These are phyloP conservation scores for Dryoscopus gambensis DNA, from an alignment of 2,113 vertebrate species.

Conservation along the genomic window DNA sequence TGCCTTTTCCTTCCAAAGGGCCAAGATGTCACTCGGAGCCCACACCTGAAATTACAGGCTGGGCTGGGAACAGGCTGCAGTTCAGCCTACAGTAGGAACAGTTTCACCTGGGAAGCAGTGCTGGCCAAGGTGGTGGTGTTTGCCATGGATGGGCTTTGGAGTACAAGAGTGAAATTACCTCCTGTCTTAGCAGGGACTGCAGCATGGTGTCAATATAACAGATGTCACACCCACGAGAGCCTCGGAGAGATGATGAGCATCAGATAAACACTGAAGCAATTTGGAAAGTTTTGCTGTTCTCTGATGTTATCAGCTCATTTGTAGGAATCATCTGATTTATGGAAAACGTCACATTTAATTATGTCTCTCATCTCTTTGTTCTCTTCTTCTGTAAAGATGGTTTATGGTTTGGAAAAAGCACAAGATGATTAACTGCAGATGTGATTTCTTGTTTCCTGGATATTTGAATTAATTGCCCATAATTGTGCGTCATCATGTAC, in stretches of 20 bases:
- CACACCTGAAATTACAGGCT: neutral
- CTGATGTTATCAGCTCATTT: neutral
- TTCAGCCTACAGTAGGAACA: neutral
- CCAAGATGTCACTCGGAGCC: neutral
- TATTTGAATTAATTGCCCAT: conserved; percentile 29
- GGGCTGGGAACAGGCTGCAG: neutral
- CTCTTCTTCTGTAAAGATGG: neutral
- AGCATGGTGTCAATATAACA: neutral
- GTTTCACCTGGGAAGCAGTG: neutral
- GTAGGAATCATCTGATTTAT: conserved; percentile 4
- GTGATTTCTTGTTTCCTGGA: conserved; percentile 11
- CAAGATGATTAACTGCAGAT: conserved; percentile 42
- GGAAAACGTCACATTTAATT: conserved; percentile 33
- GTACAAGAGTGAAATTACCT: neutral
- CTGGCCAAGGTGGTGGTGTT: neutral
- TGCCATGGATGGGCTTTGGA: neutral
- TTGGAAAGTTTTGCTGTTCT: neutral
- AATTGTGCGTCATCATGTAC: neutral
- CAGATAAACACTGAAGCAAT: neutral
- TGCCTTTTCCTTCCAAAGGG: neutral
- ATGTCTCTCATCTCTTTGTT: neutral
- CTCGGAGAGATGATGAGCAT: neutral
- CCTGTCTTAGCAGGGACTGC: neutral
- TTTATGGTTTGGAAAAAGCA: conserved; percentile 8
- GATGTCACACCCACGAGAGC: neutral